Evolutionary conservation across 2,888 invertebrate species (phyloP), one percentile per base, ranked within the genome.

Genomic region (Volucella bombylans): DNA sequence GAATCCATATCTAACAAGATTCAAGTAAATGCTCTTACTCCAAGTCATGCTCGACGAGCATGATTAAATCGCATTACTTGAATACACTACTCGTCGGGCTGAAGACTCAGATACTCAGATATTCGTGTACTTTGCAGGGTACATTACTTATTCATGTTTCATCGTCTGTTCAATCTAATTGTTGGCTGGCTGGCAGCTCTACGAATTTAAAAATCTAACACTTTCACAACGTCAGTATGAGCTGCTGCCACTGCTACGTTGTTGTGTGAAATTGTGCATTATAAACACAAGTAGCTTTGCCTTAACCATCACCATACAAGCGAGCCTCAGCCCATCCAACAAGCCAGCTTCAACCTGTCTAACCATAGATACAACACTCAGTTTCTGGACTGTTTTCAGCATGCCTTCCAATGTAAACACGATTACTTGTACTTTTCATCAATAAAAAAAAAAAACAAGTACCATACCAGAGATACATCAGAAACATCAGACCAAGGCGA

Each of bases 31-130:
- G 23, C 4, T 23, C 23, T 23, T 4, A 4, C 4, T 23, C 23
- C 0, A 59, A 80, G 83, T 83, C 80, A 83, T 83, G 83, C 83
- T 83, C 80, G 83, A 76, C 83, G 73, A 65, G 83, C 83, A 61
- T 83, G 65, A 80, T 83, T 71, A 71, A 83, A 80, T 74, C 74
- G 71, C 79, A 78, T 73, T 72, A 47, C 72, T 59, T 41, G 65
- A 64, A 54, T 47, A 47, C 65, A 67, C 55, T 81, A 76, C 62
- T 15, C 11, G 23, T 23, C 23, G 3, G 23, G 23, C 23, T 3
- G 23, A 23, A 23, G 23, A 23, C 23, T 23, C 4, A 23, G 23
- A 23, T 4, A 23, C 23, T 23, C 23, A 2, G 23, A 23, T 23
- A 23, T 23, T 23, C 23, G 23, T 23, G 23, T 23, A 23, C 23